Evolutionary conservation across 2,888 invertebrate species (phyloP).

Genomic region (Hybos culiciformis): DNA sequence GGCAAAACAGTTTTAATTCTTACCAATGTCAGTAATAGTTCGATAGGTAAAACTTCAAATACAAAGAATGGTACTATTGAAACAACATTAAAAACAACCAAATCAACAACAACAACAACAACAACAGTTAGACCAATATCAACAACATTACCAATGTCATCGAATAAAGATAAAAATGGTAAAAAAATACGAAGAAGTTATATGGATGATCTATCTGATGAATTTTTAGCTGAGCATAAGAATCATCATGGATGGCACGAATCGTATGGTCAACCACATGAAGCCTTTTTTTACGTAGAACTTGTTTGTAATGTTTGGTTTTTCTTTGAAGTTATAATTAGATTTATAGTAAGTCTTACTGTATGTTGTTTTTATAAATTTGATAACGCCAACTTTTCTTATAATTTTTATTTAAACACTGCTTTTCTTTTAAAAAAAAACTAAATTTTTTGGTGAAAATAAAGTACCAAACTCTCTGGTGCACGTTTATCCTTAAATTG

Average conservation of each 20-base stretch:
- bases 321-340: slow-evolving; percentile 77
- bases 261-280: slow-evolving; percentile 46
- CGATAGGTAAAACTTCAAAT: too few relatives aligned
- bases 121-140: neutral
- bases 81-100: neutral
- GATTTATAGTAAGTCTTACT: slow-evolving; percentile 61
- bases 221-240: slow-evolving; percentile 20
- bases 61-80: too few relatives aligned
- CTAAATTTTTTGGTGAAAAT: too few relatives aligned
- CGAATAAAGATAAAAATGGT: neutral
- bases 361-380: neutral
- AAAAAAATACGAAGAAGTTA: too few relatives aligned
- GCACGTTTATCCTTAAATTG: too few relatives aligned
- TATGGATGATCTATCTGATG: neutral
- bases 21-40: too few relatives aligned
- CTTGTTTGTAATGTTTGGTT: slow-evolving; percentile 93
- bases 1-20: too few relatives aligned
- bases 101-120: neutral
- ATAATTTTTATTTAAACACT: too few relatives aligned
- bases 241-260: slow-evolving; percentile 37
- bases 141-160: neutral
- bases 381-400: too few relatives aligned
- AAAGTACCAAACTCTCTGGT: too few relatives aligned
- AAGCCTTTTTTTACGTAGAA: slow-evolving; percentile 83
- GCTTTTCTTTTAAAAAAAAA: too few relatives aligned